phyloP scores from a whole-genome alignment of 1,140 invertebrate species.

The Ceratina japonica region DNA sequence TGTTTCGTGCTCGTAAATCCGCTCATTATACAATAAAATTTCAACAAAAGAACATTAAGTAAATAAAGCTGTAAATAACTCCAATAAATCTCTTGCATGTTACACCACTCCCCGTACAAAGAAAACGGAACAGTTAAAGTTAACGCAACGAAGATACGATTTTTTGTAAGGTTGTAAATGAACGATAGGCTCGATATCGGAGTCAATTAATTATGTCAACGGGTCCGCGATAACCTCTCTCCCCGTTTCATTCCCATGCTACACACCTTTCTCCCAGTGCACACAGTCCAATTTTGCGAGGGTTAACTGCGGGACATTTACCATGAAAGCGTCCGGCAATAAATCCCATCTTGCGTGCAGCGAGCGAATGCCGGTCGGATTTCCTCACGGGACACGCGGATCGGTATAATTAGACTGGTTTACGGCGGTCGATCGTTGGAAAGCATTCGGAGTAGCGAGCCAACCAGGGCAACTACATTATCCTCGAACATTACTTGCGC shows the following conservation, averaged over 20 bases:
- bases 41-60: too few species aligned
- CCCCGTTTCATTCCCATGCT: neutral
- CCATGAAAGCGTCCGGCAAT: constrained; percentile 39
- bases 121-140: neutral
- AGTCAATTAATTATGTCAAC: constrained; percentile 46
- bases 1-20: too few species aligned
- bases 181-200: constrained; percentile 25
- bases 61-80: neutral
- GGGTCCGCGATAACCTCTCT: constrained; percentile 16
- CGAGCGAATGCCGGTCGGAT: constrained; percentile 31
- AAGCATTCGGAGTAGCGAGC: constrained; percentile 22
- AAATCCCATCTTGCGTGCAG: constrained; percentile 46
- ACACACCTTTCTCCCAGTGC: too few species aligned
- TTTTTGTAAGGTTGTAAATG: neutral
- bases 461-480: constrained; percentile 41
- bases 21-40: too few species aligned
- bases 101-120: too few species aligned
- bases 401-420: constrained; percentile 52
- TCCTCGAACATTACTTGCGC: constrained; percentile 32
- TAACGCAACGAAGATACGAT: neutral
- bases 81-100: neutral
- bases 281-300: constrained; percentile 39
- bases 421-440: constrained; percentile 43
- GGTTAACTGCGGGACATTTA: constrained; percentile 44
- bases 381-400: constrained; percentile 47